phyloP scores from a whole-genome alignment of 2,113 vertebrate species.

The Mustelus asterias region DNA sequence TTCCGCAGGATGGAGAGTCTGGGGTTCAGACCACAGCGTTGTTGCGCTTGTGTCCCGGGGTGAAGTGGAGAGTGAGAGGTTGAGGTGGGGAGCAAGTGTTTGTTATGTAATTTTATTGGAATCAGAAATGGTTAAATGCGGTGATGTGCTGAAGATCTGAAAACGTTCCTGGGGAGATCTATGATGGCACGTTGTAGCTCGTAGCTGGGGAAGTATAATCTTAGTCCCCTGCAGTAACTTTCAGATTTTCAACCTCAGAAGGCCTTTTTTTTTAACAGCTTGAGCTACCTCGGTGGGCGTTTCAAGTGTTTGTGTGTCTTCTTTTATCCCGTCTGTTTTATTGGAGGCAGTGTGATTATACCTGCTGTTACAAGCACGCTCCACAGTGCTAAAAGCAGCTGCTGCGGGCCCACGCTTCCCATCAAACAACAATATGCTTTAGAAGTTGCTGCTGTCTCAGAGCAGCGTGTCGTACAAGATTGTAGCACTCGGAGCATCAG shows the following conservation, averaged over 20 bases:
- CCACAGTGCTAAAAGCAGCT: neutral
- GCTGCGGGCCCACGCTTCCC: neutral
- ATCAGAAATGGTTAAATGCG: neutral
- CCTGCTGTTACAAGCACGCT: constrained; percentile 13
- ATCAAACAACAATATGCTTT: neutral
- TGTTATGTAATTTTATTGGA: neutral
- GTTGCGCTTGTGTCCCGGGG: neutral
- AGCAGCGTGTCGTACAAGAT: neutral
- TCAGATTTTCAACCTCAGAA: neutral
- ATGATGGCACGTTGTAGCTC: neutral
- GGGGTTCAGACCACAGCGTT: neutral
- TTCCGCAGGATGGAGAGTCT: neutral
- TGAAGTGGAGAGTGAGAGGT: neutral
- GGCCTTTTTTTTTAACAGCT: neutral
- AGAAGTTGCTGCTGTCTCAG: neutral
- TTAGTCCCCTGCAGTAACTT: too few relatives aligned
- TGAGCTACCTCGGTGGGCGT: neutral
- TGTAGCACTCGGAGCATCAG: neutral
- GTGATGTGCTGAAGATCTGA: neutral
- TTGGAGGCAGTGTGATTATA: constrained; percentile 13
- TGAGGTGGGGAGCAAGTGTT: neutral
- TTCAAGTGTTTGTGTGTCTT: neutral
- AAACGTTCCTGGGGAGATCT: neutral
- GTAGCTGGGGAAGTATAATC: neutral
- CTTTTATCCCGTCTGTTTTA: neutral